Evolutionary conservation across 30 jellyfish, hydroid and myxozoan species (phyloP), one percentile per base, ranked within the genome.

Genomic region (Aurelia sp.): DNA sequence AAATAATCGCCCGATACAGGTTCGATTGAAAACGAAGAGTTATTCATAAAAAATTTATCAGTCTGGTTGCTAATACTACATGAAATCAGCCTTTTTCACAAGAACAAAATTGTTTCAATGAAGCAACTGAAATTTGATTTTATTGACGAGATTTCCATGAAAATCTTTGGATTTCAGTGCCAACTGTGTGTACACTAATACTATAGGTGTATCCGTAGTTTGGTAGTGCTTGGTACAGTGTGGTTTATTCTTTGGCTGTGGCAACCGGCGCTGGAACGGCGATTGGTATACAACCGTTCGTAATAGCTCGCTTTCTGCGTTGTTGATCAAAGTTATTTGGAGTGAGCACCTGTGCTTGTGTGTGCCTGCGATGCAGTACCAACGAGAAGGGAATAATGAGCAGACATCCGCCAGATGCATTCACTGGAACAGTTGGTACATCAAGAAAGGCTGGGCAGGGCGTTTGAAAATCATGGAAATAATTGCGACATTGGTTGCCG

Each of bases 391-490:
- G 3, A 58, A 11, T 63, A 76, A 62, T 8, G 61, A 73, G 60
- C 60, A 41, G 59, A 5, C 80, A 52, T 55, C 41, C 9, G 5
- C 74, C 16, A 18, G 70, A 18, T 84, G 69, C 75, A 60, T 61
- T 70, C 73, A 59, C 20, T 84, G 76, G 77, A 73, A 84, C 52
- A 62, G 44, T 20, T 61, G 76, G 81, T 84, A 84, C 66, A 62
- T 84, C 31, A 84, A 59, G 58, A 61, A 84, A 30, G 86, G 84
- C 33, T 84, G 93, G 93, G 19, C 70, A 6, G 93, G 93, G 19
- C 93, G 93, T 2, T 51, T 84, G 87, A 84, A 84, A 76, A 30
- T 72, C 73, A 1, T 84, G 57, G 85, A 84, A 23, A 30, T 84
- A 9, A 72, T 84, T 57, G 86, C 71, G 17, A 48, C 81, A 3